phyloP scores from a whole-genome alignment of 2,113 vertebrate species.

The Rhea pennata region DNA sequence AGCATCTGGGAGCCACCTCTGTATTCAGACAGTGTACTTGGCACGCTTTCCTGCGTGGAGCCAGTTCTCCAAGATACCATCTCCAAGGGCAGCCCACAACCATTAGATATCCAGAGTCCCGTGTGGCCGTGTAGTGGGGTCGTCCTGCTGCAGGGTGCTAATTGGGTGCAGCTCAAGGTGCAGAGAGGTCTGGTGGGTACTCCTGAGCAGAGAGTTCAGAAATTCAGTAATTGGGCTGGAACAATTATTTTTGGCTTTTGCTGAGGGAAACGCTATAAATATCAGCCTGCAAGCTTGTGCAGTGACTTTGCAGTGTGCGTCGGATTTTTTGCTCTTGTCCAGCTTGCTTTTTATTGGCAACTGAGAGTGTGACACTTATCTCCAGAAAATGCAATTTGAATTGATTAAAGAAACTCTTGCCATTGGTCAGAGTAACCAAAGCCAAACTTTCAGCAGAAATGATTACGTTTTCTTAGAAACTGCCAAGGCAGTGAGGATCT shows the following conservation, averaged over 20 bases:
- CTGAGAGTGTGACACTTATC: background rate
- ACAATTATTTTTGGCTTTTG: conserved; percentile 68
- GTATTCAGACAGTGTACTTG: rapidly evolving
- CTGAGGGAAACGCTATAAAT: conserved; percentile 62
- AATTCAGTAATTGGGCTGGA: conserved; percentile 62
- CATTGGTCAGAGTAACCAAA: background rate
- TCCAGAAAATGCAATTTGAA: conserved; percentile 36
- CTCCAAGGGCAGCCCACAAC: background rate
- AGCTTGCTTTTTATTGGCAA: conserved; percentile 10
- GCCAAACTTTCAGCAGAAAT: conserved; percentile 32
- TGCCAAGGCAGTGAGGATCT: background rate
- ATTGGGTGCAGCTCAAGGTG: background rate
- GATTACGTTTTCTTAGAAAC: conserved; percentile 21
- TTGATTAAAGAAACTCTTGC: conserved; percentile 53
- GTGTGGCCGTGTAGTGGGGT: background rate
- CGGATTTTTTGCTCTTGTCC: background rate
- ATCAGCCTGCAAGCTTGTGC: conserved; percentile 39
- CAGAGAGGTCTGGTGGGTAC: background rate
- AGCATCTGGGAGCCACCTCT: rapidly evolving
- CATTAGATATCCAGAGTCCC: background rate
- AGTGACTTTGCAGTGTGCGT: conserved; percentile 56
- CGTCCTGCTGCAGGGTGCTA: background rate
- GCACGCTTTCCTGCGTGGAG: too few species aligned
- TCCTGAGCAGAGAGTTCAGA: background rate
- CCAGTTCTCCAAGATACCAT: rapidly evolving